Evolutionary conservation across 2,797 vertebrate genomes (phyloP), one percentile per base, ranked within the genome.

Genomic region (Pitangus sulphuratus): DNA sequence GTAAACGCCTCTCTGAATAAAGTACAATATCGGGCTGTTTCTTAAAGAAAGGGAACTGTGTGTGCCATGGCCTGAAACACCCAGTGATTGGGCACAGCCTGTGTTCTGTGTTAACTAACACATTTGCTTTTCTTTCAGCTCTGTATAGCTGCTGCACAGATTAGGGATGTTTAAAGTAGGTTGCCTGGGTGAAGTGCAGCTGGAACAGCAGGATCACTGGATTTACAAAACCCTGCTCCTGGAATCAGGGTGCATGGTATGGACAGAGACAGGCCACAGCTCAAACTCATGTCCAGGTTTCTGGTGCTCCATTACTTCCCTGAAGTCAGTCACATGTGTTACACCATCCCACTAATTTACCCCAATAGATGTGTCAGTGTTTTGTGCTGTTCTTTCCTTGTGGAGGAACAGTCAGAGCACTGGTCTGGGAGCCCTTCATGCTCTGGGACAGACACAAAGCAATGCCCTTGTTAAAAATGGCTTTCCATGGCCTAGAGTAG

Each of bases 1-100:
- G 89, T 60, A 84, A 93, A 93, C 64, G 61, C 47, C 81, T 90
- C 83, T 54, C 93, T 89, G 96, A 97, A 96, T 92, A 97, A 97
- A 95, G 97, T 95, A 96, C 95, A 88, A 89, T 11, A 39, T 48
- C 82, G 95, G 75, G 96, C 89, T 95, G 89, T 60, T 97, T 95
- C 93, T 87, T 75, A 83, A 93, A 96, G 93, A 92, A 94, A 93
- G 89, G 93, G 92, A 92, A 83, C 42, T 51, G 71, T 69, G 90
- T 87, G 85, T 87, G 91, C 89, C 89, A 31, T 22, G 95, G 84
- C 37, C 20, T 54, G 93, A 93, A 97, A 94, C 7, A 76, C 22
- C 31, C 6, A 3, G 65, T 62, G 45, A 56, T 2, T 28, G 57
- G 61, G 66, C 76, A 79, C 39, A 81, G 72, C 69, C 83, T 72